Evolutionary conservation across 2,888 invertebrate genomes (phyloP), one percentile per base, ranked within the genome.

Genomic region (Anorthoa munda): DNA sequence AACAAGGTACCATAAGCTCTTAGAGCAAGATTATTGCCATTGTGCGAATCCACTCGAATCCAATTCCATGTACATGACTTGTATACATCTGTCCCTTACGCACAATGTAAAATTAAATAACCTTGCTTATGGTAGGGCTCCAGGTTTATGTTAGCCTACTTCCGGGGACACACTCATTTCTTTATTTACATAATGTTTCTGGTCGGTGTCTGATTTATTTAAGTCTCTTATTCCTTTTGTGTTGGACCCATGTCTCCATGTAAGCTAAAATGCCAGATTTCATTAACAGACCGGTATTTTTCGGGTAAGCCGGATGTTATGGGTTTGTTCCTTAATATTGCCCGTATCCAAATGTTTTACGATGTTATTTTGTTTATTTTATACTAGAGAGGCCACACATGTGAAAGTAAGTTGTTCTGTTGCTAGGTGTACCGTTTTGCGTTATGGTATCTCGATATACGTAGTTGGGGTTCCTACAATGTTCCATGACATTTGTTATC

Each of bases 261-360:
- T 26, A 23, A 45, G 53, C 58, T 39, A 17, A 69, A 77, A 77
- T 58, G 48, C 11, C 71, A 48, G 63, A 31, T 77, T 77, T 63
- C 9, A 39, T 69, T 51, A 69, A 39, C 23, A 48, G 4, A 48
- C 18, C n/a, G 17, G 51, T 13, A 46, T 61, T 75, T 55, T 50
- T 51, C 0, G 45, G 15, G 45, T 61, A 73, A 65, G 31, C 51
- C 21, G 66, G 50, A 60, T 63, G 56, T 51, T 18, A 17, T n/a
- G 48, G 1, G 7, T 21, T 69, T 63, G 31, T 58, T 46, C 21
- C 13, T 23, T 17, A 55, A 61, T 39, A 17, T 55, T 75, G 45
- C 48, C 55, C 2, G 50, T 45, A 53, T 15, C 26, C 53, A 23
- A 18, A 15, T 12, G 55, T 48, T 26, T 46, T 31, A 26, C 17